Conservation (phyloP, 1,140 invertebrate species). For the Leptinotarsa undecemlineata region DNA sequence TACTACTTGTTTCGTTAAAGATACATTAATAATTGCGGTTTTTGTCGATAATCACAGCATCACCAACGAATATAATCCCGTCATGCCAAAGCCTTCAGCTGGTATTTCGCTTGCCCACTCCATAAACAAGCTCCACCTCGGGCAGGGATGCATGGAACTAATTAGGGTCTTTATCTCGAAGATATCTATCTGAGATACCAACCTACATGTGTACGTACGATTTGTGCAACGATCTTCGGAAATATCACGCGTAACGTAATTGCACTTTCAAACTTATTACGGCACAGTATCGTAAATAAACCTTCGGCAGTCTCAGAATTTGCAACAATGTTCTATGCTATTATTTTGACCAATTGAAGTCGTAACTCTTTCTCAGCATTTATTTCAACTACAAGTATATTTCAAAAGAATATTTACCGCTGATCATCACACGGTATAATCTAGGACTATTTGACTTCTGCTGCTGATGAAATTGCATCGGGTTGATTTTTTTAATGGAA, state of each 20-base stretch:
- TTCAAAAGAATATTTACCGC: too few species aligned
- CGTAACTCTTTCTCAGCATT: background rate
- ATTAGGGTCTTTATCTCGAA: slow-evolving; percentile 18
- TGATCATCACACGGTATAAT: too few species aligned
- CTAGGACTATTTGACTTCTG: too few species aligned
- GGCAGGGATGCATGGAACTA: slow-evolving; percentile 14
- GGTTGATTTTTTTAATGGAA: too few species aligned
- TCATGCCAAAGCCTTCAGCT: background rate
- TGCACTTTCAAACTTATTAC: slow-evolving; percentile 18
- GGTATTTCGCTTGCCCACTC: background rate
- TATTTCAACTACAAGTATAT: background rate
- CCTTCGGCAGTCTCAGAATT: slow-evolving; percentile 1
- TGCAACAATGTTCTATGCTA: background rate
- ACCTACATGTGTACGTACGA: slow-evolving; percentile 19
- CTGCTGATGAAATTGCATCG: too few species aligned
- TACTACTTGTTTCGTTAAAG: too few species aligned
- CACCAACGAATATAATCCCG: background rate
- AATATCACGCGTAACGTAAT: slow-evolving; percentile 13
- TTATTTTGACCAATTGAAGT: background rate
- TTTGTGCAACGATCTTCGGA: slow-evolving; percentile 19
- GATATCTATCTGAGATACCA: slow-evolving; percentile 12
- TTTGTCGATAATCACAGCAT: background rate
- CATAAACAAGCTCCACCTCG: slow-evolving; percentile 5
- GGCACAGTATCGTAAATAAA: slow-evolving; percentile 8
- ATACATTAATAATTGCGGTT: too few species aligned